phyloP scores from a whole-genome alignment of 2,888 invertebrate genomes.

The Cantharis rustica region DNA sequence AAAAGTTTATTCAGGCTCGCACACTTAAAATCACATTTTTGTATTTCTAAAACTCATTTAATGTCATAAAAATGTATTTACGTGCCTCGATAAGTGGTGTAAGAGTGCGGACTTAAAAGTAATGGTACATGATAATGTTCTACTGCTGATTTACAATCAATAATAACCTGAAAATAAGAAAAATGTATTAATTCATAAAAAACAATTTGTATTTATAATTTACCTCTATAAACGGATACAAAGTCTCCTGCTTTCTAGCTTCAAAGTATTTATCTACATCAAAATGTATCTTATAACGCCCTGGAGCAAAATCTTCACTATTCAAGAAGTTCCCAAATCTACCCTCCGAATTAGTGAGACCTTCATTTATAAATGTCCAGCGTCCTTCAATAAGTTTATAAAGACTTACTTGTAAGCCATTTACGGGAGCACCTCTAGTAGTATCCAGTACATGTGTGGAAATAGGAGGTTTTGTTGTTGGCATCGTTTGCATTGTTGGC shows the following conservation, averaged over 20 bases:
- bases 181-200: background rate
- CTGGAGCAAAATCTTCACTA: constrained; percentile 64
- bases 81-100: constrained; percentile 76
- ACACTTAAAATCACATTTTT: background rate
- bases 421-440: constrained; percentile 69
- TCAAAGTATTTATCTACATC: constrained; percentile 75
- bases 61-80: constrained; percentile 45
- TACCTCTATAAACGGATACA: constrained; percentile 81
- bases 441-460: constrained; percentile 79
- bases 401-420: constrained; percentile 69
- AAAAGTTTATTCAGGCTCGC: background rate
- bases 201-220: constrained; percentile 29
- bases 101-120: constrained; percentile 75
- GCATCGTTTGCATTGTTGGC: constrained; percentile 30
- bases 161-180: constrained; percentile 65
- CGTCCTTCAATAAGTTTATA: constrained; percentile 67
- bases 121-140: constrained; percentile 79
- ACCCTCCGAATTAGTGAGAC: constrained; percentile 69
- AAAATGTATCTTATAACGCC: constrained; percentile 76
- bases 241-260: constrained; percentile 62
- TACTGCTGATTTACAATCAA: constrained; percentile 65
- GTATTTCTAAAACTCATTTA: background rate
- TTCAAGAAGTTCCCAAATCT: constrained; percentile 67
- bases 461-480: constrained; percentile 60
- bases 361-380: constrained; percentile 72